phyloP scores from a whole-genome alignment of 2,113 vertebrate species.

The Phainopepla nitens region DNA sequence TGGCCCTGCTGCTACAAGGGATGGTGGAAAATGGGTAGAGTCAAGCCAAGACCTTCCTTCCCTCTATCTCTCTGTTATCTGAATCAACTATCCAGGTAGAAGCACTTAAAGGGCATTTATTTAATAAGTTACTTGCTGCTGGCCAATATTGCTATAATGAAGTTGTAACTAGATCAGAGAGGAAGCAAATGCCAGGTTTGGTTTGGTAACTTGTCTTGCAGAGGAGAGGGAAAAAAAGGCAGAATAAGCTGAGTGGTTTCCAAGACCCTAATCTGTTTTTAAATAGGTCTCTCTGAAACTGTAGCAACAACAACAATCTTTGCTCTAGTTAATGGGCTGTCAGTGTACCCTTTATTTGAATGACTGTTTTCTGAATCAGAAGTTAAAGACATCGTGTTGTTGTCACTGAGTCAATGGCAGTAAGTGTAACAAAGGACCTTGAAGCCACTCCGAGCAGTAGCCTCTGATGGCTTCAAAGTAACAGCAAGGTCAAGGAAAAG shows the following conservation, averaged over 20 bases:
- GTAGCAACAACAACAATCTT: conserved; percentile 60
- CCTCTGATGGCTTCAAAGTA: not conserved
- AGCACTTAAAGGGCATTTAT: conserved; percentile 68
- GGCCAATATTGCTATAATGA: conserved; percentile 70
- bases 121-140: conserved; percentile 68
- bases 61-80: not conserved
- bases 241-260: conserved; percentile 51
- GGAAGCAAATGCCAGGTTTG: conserved; percentile 54
- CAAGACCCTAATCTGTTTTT: conserved; percentile 67
- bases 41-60: not conserved
- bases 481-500: conserved; percentile 38
- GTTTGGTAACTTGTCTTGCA: conserved; percentile 61
- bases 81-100: conserved; percentile 30
- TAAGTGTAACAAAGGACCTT: conserved; percentile 33
- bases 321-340: conserved; percentile 69
- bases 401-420: conserved; percentile 13
- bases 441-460: not conserved
- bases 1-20: not conserved
- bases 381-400: conserved; percentile 30
- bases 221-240: not conserved
- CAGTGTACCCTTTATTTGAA: conserved; percentile 55
- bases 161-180: conserved; percentile 67
- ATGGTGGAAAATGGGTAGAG: not conserved
- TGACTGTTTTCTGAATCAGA: conserved; percentile 42
- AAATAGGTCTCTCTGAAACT: conserved; percentile 61